Evolutionary conservation across 2,888 invertebrate genomes (phyloP), one percentile per base, ranked within the genome.

Genomic region (Chromoteleia sp.): DNA sequence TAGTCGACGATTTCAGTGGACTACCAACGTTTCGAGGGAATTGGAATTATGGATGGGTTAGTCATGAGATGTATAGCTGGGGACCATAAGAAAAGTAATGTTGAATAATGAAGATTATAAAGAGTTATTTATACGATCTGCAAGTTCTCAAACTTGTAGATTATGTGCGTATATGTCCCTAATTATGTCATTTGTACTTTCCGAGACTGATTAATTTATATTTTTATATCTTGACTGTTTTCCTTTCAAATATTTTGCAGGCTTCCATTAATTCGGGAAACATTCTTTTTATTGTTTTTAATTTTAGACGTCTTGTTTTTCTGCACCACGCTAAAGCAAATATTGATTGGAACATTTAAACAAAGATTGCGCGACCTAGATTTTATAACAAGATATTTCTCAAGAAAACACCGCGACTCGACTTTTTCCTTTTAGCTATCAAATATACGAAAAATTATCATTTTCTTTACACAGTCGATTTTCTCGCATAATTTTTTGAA

Each of bases 1-100:
- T 56, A 56, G 19, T 21, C n/a, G 19, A 21, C 39, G 52, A 14
- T 52, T 30, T 29, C 29, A n/a, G 41, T 43, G 25, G 14, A 29
- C n/a, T 29, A n/a, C 15, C 41, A 58, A 7, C 5, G 54, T 8
- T 36, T 29, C 17, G 7, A 10, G 33, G 12, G 36, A 19, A 52
- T 29, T 12, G 50, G n/a, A 25, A 25, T 4, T 48, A 48, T 19
- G n/a, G 25, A 21, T n/a, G n/a, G 48, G 25, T n/a, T 48, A 7
- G 48, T 21, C 21, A 21, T 2, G 48, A 21, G 10, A 21, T 21
- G 48, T 48, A 48, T 19, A 45, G 39, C 39, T 14, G 39, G 17
- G 15, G 8, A 43, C 4, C 43, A 17, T 17, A 43, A 43, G 39
- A 12, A 12, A 39, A 39, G 12, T 12, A 6, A 12, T 12, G 39